phyloP scores from a whole-genome alignment of 2,797 vertebrate genomes.

The Clarias pachynema region DNA sequence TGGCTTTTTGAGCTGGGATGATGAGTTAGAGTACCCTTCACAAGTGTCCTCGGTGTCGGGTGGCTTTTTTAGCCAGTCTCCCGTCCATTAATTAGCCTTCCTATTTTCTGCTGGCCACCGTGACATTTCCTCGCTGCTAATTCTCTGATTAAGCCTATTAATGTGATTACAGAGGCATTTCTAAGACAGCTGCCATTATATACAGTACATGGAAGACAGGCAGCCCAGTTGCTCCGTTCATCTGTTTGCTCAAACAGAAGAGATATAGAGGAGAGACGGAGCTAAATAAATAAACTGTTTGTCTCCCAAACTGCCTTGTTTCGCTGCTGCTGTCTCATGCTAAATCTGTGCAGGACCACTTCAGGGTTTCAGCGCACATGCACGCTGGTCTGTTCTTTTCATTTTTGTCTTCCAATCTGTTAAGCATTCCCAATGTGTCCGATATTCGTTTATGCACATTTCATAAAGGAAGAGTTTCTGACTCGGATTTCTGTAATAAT shows the following conservation, averaged over 20 bases:
- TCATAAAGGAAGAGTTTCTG: background rate
- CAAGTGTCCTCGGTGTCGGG: conserved; percentile 28
- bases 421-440: background rate
- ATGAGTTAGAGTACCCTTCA: conserved; percentile 52
- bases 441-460: background rate
- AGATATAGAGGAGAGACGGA: conserved; percentile 26
- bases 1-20: conserved; percentile 42
- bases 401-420: background rate
- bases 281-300: conserved; percentile 33
- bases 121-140: conserved; percentile 85
- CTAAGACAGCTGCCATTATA: conserved; percentile 76
- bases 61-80: conserved; percentile 46
- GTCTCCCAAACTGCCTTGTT: conserved; percentile 42
- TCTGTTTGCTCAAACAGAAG: conserved; percentile 25
- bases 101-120: conserved; percentile 75
- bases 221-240: conserved; percentile 38
- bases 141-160: conserved; percentile 90
- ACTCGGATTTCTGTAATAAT: background rate
- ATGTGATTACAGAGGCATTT: conserved; percentile 83
- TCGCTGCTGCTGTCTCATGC: conserved; percentile 8
- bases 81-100: conserved; percentile 82
- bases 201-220: conserved; percentile 39
- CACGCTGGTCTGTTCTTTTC: background rate
- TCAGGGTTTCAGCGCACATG: background rate
- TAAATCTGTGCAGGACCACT: conserved; percentile 24